These are phyloP conservation scores for Tillus elongatus DNA, from an alignment of 2,888 invertebrate species.

Conservation along the genomic window DNA sequence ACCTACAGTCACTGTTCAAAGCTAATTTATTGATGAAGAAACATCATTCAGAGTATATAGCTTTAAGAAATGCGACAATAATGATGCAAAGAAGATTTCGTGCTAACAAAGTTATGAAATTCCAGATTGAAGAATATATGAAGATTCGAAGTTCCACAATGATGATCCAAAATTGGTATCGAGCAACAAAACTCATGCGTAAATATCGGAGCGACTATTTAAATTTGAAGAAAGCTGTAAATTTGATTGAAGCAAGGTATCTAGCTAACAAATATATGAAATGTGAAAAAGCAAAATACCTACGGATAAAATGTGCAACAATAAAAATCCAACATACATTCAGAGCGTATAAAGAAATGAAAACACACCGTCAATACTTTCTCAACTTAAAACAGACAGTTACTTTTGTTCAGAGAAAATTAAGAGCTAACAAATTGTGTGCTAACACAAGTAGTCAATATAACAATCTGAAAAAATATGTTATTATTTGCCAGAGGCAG, in stretches of 20 bases:
- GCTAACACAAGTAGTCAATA: conserved; percentile 17
- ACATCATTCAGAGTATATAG: conserved; percentile 16
- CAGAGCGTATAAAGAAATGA: conserved; percentile 27
- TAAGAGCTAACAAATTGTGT: conserved; percentile 25
- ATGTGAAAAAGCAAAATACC: conserved; percentile 32
- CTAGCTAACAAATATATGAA: conserved; percentile 27
- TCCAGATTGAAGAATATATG: conserved; percentile 38
- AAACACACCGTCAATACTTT: conserved; percentile 14
- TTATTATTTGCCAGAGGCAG: conserved; percentile 40
- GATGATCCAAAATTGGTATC: conserved; percentile 43
- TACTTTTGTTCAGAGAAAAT: conserved; percentile 34
- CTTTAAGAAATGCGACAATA: conserved; percentile 37
- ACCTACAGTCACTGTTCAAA: conserved; percentile 45
- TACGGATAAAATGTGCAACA: conserved; percentile 21
- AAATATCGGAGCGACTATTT: conserved; percentile 30
- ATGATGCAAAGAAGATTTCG: conserved; percentile 47
- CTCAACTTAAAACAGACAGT: conserved; percentile 30
- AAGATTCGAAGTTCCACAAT: conserved; percentile 37
- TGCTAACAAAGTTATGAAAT: conserved; percentile 39
- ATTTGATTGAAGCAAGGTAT: conserved; percentile 34
- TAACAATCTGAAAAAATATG: conserved; percentile 37
- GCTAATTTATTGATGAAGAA: conserved; percentile 15
- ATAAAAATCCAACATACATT: conserved; percentile 39
- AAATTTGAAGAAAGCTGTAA: conserved; percentile 30
- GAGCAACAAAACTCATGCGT: conserved; percentile 38